Conservation (phyloP, 2,113 vertebrate species). For the Pomatorhinus ruficollis region DNA sequence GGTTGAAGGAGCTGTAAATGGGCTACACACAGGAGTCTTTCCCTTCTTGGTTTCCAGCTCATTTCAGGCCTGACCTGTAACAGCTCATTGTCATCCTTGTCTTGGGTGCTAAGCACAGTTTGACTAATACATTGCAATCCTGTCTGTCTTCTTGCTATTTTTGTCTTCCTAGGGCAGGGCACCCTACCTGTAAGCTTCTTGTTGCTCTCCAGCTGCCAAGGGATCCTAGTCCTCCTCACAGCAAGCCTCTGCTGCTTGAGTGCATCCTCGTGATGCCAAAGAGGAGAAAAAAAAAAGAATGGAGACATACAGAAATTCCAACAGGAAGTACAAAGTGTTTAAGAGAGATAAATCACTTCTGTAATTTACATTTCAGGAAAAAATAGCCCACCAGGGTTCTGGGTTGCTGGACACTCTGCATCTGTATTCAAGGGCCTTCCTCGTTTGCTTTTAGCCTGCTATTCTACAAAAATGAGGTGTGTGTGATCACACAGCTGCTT, state of each 20-base stretch:
- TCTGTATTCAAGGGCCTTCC: background rate
- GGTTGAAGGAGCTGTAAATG: background rate
- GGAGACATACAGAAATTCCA: background rate
- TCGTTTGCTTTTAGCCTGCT: background rate
- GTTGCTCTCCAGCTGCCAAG: background rate
- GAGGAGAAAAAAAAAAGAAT: background rate
- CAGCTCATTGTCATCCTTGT: background rate
- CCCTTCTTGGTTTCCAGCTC: background rate
- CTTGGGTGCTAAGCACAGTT: background rate
- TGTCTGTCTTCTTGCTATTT: constrained; percentile 21
- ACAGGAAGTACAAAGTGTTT: background rate
- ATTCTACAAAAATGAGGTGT: background rate
- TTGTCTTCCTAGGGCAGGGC: background rate
- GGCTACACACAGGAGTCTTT: background rate
- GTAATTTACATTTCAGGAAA: background rate
- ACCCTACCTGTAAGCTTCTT: constrained; percentile 13
- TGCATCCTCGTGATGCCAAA: background rate
- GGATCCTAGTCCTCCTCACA: background rate
- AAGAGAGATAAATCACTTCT: background rate
- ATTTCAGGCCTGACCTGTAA: background rate
- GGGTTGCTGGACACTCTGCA: background rate
- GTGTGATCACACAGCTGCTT: background rate
- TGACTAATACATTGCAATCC: background rate
- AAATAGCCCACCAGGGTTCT: background rate
- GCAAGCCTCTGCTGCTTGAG: background rate